A percentile compares a stretch with the other conserved stretches of the same genome.
Evolutionary conservation across 2,797 vertebrate species (phyloP).

Genomic region (Coluber constrictor): DNA sequence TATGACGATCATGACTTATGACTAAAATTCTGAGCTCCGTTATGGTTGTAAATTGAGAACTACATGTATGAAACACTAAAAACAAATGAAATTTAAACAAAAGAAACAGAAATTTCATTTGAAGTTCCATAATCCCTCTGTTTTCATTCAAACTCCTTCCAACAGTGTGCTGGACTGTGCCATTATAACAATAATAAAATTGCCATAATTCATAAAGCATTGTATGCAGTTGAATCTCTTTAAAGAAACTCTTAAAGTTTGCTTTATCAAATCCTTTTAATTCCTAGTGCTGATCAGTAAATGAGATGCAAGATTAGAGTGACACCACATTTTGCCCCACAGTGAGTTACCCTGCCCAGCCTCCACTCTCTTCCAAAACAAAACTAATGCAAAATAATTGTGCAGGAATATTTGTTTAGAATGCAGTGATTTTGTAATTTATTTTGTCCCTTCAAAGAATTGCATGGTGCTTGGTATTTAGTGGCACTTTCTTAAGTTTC

Average conservation of each 20-base stretch:
- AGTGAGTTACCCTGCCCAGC: not conserved
- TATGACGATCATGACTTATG: not conserved
- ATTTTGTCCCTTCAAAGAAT: not conserved
- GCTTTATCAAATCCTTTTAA: not conserved
- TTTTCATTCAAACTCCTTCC: not conserved
- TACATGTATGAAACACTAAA: not conserved
- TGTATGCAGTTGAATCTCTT: not conserved
- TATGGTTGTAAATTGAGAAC: not conserved
- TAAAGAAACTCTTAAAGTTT: not conserved
- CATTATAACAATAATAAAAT: not conserved
- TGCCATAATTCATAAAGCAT: not conserved
- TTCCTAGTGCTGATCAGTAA: not conserved
- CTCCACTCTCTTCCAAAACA: too few species aligned
- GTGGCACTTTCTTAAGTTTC: not conserved
- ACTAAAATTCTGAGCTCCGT: not conserved
- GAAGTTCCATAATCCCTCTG: not conserved
- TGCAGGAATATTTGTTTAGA: too few species aligned
- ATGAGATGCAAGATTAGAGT: not conserved
- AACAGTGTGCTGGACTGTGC: not conserved
- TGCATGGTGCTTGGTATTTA: not conserved
- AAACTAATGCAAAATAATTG: not conserved
- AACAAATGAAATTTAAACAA: not conserved
- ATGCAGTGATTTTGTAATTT: not conserved
- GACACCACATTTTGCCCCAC: not conserved
- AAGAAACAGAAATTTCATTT: not conserved